Evolutionary conservation across 2,113 vertebrate genomes (phyloP), one percentile per base, ranked within the genome.

Genomic region (Ranitomeya variabilis): DNA sequence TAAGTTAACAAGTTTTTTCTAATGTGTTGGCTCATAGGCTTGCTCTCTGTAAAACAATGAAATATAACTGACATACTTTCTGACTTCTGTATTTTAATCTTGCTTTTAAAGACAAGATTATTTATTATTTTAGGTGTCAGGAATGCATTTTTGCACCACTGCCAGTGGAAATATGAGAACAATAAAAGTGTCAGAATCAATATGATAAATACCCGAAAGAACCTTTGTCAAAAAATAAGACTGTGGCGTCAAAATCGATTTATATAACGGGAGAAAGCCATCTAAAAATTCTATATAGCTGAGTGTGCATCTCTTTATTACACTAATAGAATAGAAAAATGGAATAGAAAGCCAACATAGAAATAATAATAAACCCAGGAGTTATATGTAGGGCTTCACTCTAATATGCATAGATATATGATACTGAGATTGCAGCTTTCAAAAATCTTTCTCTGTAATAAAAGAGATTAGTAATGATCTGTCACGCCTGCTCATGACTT

Each of bases 141-240:
- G 31, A 71, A 71, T 26, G 67, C 67, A 26, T 71, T 67, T 71
- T 71, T 71, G 67, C 4, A 26, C 67, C 67, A 71, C 67, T 71
- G n/a, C 66, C 67, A 71, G 67, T 26, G 26, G 67, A 71, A 26
- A 71, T 71, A 71, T 71, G 23, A 71, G 67, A 71, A 71, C 26
- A 71, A 71, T 71, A 71, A 71, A 71, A 26, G 23, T 71, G 67
- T 71, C 67, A 71, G n/a, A 71, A 71, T 71, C 67, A 71, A 71
- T 71, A 71, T 71, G 67, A 71, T 71, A 71, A 71, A 71, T 71
- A 31, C 67, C 26, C 26, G n/a, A 71, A 71, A 71, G 67, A 71
- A 71, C 67, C 67, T 71, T 71, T 71, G 67, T 71, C 67, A 26
- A 67, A 67, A 45, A n/a, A 67, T 31, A 71, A 71, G n/a, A 31